These are phyloP conservation scores for Pseudolaguvia tuberculata DNA, from an alignment of 2,113 vertebrate genomes.

Conservation along the genomic window DNA sequence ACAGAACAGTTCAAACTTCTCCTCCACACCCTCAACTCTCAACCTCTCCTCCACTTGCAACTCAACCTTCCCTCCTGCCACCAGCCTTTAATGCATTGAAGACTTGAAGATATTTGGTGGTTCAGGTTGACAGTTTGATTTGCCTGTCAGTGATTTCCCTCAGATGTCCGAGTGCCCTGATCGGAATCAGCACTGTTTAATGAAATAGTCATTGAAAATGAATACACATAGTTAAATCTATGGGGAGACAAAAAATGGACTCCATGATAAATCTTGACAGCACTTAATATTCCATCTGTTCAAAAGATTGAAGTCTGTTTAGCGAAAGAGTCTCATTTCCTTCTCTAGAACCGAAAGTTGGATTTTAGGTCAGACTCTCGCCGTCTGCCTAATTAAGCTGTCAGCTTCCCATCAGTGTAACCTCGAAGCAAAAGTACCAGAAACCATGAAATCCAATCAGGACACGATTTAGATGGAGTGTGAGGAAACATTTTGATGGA, in stretches of 20 bases:
- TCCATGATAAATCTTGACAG: not conserved
- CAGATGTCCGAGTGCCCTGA: not conserved
- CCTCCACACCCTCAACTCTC: no score
- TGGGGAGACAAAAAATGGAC: not conserved
- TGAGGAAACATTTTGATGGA: slow-evolving; percentile 30
- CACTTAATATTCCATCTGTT: slow-evolving; percentile 28
- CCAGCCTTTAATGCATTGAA: no score
- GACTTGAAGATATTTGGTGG: no score
- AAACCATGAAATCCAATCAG: slow-evolving; percentile 41
- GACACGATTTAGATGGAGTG: slow-evolving; percentile 27
- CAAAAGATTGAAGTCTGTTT: slow-evolving; percentile 40
- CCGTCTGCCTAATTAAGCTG: slow-evolving; percentile 65
- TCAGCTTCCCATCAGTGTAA: slow-evolving; percentile 55
- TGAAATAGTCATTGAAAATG: slow-evolving; percentile 6
- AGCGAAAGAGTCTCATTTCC: slow-evolving; percentile 45
- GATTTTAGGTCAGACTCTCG: slow-evolving; percentile 69
- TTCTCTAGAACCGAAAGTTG: slow-evolving; percentile 52
- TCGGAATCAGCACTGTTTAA: not conserved
- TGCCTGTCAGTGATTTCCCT: not conserved
- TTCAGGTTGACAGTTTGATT: not conserved
- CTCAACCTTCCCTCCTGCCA: no score
- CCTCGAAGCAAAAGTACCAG: slow-evolving; percentile 35
- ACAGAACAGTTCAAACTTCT: slow-evolving; percentile 32
- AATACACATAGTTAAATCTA: slow-evolving; percentile 15
- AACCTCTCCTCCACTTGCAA: no score